Conservation (phyloP, 2,888 invertebrate species). For the Periphyllus acericola region DNA sequence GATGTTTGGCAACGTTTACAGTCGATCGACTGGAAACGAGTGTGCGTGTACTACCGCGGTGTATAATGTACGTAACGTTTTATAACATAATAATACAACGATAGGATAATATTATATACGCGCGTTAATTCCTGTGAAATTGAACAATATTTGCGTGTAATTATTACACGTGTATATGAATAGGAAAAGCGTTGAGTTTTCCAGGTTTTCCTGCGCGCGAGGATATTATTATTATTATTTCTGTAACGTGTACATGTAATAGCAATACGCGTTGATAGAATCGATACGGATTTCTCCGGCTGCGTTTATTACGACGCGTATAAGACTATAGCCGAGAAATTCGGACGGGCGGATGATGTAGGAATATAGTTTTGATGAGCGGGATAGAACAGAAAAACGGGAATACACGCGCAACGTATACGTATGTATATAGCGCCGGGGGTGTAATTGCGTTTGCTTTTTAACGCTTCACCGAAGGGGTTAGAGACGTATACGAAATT, state of each 20-base stretch:
- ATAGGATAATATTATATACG: background rate
- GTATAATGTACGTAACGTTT: background rate
- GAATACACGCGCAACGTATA: background rate
- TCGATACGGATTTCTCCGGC: background rate
- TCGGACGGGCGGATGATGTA: background rate
- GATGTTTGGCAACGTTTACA: background rate
- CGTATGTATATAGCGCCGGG: background rate
- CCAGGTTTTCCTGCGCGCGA: background rate
- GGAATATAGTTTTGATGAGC: background rate
- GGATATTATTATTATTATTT: too few species aligned
- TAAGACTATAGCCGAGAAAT: too few species aligned
- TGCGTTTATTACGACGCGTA: background rate
- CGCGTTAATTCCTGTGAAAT: background rate
- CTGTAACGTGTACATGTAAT: too few species aligned
- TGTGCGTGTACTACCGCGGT: background rate
- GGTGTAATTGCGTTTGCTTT: slow-evolving; percentile 48
- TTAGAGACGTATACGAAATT: slow-evolving; percentile 30
- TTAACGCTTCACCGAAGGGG: slow-evolving; percentile 57
- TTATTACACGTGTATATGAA: background rate
- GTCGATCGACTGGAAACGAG: background rate
- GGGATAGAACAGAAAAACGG: background rate
- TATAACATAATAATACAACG: background rate
- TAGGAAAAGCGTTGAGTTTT: background rate
- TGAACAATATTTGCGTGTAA: background rate
- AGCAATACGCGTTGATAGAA: background rate